Evolutionary conservation across 2,888 invertebrate species (phyloP), one percentile per base, ranked within the genome.

Genomic region (Epiblema foenella): DNA sequence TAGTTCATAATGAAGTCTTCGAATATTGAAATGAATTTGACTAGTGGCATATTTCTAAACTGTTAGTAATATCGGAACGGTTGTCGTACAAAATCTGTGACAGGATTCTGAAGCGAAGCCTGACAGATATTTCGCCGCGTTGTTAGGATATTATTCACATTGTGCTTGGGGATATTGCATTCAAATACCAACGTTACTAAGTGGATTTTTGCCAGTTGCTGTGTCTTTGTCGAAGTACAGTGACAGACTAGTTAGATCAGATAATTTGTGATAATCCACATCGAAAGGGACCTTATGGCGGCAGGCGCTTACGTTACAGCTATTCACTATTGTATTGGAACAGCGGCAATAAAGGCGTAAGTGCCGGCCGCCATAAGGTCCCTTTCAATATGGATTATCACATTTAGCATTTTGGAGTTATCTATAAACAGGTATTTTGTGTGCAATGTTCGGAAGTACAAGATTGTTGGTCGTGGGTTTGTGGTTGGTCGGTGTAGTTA

Each of bases 401-500:
- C n/a, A n/a, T n/a, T n/a, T n/a, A n/a, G n/a, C 11, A 11, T 39
- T 39, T 0, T 39, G 0, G 37, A 12, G 39, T 39, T 39, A 11
- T 12, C 42, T 15, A 42, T 42, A 42, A 42, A 15, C 42, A n/a
- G 46, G 24, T 62, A 33, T 62, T 62, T 62, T 29, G 62, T 33
- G 4, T 52, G 33, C 52, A 37, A 39, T 54, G 51, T 64, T 37
- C 11, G 8, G n/a, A 20, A 42, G n/a, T 39, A 20, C 18, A 37
- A 39, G 64, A 64, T 64, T n/a, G 64, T 54, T 54, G 64, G 57
- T 79, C 77, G 80, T 77, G 78, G 77, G 77, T 74, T 75, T 75
- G 77, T 73, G 67, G 79, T 39, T 64, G 64, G 64, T 54, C n/a
- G 74, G 77, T 24, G 20, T 24, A n/a, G 68, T 56, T 33, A 12